Percentiles rank a stretch among this genome's conserved stretches.
Conservation (phyloP, 2,797 vertebrate genomes). For the Sebastolobus alascanus region DNA sequence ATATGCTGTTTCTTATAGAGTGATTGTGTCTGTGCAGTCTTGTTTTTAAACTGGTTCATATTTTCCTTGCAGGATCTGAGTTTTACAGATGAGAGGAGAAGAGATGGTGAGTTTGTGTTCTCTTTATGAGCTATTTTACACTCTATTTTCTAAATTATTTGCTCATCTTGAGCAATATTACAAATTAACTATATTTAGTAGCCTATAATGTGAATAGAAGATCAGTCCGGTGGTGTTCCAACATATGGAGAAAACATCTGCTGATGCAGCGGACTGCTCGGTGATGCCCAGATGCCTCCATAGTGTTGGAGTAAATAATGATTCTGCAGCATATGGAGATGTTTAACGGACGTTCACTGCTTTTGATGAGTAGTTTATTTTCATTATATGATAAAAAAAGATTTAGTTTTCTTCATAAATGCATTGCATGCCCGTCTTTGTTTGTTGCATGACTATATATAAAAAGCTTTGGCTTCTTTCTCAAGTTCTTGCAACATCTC, state of each 20-base stretch:
- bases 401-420: background rate
- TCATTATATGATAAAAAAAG: background rate
- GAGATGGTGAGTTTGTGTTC: conserved; percentile 76
- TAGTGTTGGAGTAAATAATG: background rate
- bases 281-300: conserved; percentile 38
- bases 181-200: background rate
- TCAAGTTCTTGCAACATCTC: conserved; percentile 55
- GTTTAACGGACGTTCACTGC: background rate
- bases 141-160: too few species aligned
- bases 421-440: background rate
- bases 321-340: background rate
- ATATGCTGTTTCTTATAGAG: background rate
- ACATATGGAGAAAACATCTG: conserved; percentile 48
- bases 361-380: background rate
- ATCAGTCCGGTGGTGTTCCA: background rate
- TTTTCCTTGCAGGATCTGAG: conserved; percentile 49
- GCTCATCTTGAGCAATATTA: background rate
- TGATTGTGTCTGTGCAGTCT: background rate
- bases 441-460: background rate
- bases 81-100: conserved; percentile 55
- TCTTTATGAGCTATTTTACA: background rate
- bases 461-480: conserved; percentile 11
- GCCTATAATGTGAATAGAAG: background rate
- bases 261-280: conserved; percentile 16
- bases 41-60: background rate